phyloP scores from a whole-genome alignment of 1,140 invertebrate genomes.

The Tetramorium parvispinum region DNA sequence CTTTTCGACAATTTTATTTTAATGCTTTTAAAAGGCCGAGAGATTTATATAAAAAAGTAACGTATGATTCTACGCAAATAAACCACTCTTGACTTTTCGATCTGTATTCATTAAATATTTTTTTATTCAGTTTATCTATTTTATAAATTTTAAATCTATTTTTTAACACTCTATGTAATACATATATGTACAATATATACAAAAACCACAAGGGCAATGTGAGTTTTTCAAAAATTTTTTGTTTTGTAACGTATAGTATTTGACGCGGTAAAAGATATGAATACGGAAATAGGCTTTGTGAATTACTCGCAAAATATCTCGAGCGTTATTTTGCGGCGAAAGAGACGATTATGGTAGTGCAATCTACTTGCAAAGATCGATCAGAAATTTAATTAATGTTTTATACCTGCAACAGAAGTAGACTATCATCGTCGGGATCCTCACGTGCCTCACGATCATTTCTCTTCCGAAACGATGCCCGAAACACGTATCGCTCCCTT shows the following conservation, averaged over 20 bases:
- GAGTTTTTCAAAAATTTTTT: background rate
- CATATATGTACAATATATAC: too few relatives aligned
- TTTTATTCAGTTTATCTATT: background rate
- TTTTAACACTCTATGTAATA: background rate
- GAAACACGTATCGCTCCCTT: background rate
- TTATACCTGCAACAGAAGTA: background rate
- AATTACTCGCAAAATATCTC: background rate
- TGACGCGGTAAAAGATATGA: background rate
- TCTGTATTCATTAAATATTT: background rate
- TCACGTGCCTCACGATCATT: background rate
- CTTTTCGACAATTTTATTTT: background rate
- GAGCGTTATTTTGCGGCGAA: background rate
- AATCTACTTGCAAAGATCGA: background rate
- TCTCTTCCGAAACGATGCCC: background rate
- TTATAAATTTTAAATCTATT: background rate
- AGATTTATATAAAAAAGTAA: background rate
- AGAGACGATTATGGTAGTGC: background rate
- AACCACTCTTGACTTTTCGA: background rate
- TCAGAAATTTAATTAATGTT: conserved; percentile 41
- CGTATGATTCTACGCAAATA: background rate
- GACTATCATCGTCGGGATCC: background rate
- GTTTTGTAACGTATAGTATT: background rate
- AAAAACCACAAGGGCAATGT: too few relatives aligned
- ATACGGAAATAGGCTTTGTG: background rate
- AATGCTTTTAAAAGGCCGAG: background rate